These are phyloP conservation scores for Ryuthela nishihirai DNA, from an alignment of 2,888 invertebrate genomes.

Conservation along the genomic window DNA sequence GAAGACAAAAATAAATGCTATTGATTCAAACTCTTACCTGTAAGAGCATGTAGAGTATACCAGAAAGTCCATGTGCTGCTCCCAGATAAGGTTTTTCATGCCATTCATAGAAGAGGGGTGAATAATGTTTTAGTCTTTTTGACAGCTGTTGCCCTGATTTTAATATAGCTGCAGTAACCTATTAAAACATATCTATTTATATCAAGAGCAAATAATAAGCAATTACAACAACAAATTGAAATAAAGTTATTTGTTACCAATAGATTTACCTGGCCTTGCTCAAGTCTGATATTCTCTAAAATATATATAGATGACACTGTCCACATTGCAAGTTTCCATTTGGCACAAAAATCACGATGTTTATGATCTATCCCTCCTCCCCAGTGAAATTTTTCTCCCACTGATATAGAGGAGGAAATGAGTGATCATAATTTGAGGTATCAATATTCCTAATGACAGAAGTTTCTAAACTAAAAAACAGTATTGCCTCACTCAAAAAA, in stretches of 20 bases:
- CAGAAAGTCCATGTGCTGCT: slow-evolving; percentile 83
- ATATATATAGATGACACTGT: no score
- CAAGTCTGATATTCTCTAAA: no score
- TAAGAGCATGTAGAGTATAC: slow-evolving; percentile 76
- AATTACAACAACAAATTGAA: not conserved
- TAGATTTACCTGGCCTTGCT: not conserved
- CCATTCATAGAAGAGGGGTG: slow-evolving; percentile 78
- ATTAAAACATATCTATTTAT: slow-evolving; percentile 51
- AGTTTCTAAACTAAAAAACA: no score
- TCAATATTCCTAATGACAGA: no score
- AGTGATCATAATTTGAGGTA: no score
- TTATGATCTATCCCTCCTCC: no score
- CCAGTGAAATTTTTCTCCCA: no score
- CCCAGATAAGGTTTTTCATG: slow-evolving; percentile 81
- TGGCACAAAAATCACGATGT: no score
- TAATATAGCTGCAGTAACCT: slow-evolving; percentile 60
- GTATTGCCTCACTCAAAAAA: no score
- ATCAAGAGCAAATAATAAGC: not conserved
- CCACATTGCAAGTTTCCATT: no score
- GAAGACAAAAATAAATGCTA: no score
- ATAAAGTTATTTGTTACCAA: not conserved
- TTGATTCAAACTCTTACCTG: slow-evolving; percentile 59
- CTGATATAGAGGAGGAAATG: no score
- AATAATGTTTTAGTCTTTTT: slow-evolving; percentile 47
- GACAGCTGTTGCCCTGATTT: slow-evolving; percentile 63